A percentile compares a stretch with the other conserved stretches of the same genome.
phyloP scores from a whole-genome alignment of 2,797 vertebrate genomes.

The Tenualosa ilisha region DNA sequence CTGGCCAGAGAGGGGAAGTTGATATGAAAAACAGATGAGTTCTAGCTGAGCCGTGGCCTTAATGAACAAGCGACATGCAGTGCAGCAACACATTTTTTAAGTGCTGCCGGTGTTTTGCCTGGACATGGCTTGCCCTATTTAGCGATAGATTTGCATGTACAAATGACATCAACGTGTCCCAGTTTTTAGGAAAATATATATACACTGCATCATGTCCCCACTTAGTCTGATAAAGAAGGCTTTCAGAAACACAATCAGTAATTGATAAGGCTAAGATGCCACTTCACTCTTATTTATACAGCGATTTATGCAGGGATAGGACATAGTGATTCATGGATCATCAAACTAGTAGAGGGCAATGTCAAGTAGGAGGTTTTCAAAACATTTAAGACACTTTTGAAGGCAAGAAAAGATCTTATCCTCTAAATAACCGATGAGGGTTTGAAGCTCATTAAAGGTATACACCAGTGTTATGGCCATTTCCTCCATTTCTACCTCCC shows the following conservation, averaged over 20 bases:
- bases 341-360: neutral
- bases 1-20: neutral
- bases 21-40: neutral
- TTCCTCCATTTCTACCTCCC: too few relatives aligned
- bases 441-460: too few relatives aligned
- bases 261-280: neutral
- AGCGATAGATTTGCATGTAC: neutral
- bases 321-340: neutral
- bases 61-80: neutral
- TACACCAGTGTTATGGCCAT: too few relatives aligned
- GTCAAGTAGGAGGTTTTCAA: neutral
- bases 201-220: neutral
- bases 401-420: neutral
- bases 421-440: neutral
- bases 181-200: neutral
- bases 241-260: neutral
- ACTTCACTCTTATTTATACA: neutral
- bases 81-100: neutral
- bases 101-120: neutral
- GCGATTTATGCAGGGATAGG: neutral
- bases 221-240: neutral
- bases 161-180: neutral
- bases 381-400: neutral
- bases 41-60: neutral
- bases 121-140: neutral